Conservation (phyloP, 2,888 invertebrate species). For the Anthophora plumipes region DNA sequence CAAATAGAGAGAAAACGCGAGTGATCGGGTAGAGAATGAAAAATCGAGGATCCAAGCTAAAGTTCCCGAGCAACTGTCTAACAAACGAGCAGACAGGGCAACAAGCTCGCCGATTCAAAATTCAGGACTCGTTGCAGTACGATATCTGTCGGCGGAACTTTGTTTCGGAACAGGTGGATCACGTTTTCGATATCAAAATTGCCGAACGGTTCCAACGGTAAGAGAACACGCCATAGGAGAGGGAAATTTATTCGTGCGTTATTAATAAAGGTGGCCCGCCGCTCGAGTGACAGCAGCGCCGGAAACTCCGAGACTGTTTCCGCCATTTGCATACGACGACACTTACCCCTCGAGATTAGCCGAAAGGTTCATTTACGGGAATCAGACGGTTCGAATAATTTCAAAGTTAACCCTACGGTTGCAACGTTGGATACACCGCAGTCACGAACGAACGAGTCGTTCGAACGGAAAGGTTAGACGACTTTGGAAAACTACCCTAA, state of each 20-base stretch:
- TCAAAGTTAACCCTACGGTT: constrained; percentile 1
- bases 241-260: constrained; percentile 53
- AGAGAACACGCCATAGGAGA: not conserved
- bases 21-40: not conserved
- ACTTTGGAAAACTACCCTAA: constrained; percentile 26
- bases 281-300: constrained; percentile 11
- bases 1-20: not conserved
- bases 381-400: constrained; percentile 34
- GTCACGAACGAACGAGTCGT: not conserved
- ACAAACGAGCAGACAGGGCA: not conserved
- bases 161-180: constrained; percentile 28
- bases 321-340: constrained; percentile 43
- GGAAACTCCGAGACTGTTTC: constrained; percentile 19
- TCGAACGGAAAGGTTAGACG: constrained; percentile 2
- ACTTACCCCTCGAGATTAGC: constrained; percentile 44
- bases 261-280: constrained; percentile 45
- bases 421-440: not conserved
- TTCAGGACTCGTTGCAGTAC: constrained; percentile 17
- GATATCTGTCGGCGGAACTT: constrained; percentile 29
- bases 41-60: not conserved
- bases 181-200: constrained; percentile 39
- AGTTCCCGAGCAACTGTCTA: not conserved
- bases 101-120: constrained; percentile 18
- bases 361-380: constrained; percentile 33
- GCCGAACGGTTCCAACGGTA: not conserved